These are phyloP conservation scores for Strix aluco DNA, from an alignment of 2,113 vertebrate genomes.

Conservation along the genomic window DNA sequence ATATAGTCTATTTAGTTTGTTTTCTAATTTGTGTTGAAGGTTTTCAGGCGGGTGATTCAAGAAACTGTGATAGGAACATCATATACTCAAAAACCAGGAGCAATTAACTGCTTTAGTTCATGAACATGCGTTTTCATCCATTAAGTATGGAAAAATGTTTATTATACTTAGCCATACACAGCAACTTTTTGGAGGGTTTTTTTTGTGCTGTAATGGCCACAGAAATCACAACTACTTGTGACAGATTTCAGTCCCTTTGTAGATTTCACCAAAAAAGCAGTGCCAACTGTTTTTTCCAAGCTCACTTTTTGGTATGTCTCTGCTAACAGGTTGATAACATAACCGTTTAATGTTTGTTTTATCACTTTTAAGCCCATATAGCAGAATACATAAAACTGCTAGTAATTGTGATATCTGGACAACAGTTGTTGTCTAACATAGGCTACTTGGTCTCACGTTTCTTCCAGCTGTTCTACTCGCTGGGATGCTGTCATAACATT, in stretches of 20 bases:
- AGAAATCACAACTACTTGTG: background rate
- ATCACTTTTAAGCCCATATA: background rate
- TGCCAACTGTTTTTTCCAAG: background rate
- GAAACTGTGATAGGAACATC: background rate
- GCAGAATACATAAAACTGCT: background rate
- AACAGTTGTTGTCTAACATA: background rate
- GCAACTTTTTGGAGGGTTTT: background rate
- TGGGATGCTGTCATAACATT: background rate
- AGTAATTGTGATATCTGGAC: background rate
- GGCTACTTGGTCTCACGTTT: background rate
- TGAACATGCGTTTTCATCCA: background rate
- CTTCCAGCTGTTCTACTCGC: background rate
- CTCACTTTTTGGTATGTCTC: background rate
- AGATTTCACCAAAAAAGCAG: background rate
- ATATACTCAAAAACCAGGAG: background rate
- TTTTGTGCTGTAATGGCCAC: background rate
- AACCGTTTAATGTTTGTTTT: background rate
- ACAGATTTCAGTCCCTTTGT: background rate
- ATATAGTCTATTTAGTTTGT: background rate
- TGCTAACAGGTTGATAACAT: background rate
- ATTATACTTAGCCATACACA: background rate
- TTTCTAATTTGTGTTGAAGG: background rate
- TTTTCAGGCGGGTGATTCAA: background rate
- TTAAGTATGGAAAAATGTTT: background rate
- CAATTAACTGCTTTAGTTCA: background rate